Percentiles rank a stretch among this genome's conserved stretches.
Conservation (phyloP, 2,888 invertebrate species). For the Ellobium chinense region DNA sequence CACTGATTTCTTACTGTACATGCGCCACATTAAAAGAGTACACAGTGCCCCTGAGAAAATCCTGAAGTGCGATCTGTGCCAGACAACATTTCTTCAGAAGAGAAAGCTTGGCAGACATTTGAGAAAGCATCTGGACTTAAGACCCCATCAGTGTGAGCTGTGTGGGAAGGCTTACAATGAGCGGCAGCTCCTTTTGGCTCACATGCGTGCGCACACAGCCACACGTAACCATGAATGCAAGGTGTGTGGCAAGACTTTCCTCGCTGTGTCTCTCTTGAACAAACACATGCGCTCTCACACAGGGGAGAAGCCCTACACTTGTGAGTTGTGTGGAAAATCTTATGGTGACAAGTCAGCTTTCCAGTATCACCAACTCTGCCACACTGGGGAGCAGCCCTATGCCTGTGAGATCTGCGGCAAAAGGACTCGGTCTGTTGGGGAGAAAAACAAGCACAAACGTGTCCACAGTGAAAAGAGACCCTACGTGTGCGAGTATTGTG, state of each 20-base stretch:
- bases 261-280: neutral
- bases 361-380: neutral
- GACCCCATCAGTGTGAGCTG: slow-evolving; percentile 11
- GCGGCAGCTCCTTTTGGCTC: neutral
- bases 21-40: slow-evolving; percentile 20
- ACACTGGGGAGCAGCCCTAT: slow-evolving; percentile 14
- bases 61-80: slow-evolving; percentile 13
- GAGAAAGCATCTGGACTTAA: slow-evolving; percentile 2
- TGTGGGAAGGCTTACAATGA: slow-evolving; percentile 9
- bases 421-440: neutral
- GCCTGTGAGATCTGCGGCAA: slow-evolving; percentile 14
- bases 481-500: slow-evolving; percentile 13
- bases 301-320: slow-evolving; percentile 6
- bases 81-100: slow-evolving; percentile 10
- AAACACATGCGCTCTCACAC: slow-evolving; percentile 25
- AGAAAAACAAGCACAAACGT: slow-evolving; percentile 2
- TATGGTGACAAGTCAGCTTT: neutral
- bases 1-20: neutral
- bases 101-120: neutral
- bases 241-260: slow-evolving; percentile 15
- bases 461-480: slow-evolving; percentile 17
- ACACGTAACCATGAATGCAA: slow-evolving; percentile 11
- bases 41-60: slow-evolving; percentile 5
- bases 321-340: slow-evolving; percentile 10
- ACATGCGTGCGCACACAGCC: slow-evolving; percentile 17